phyloP scores from a whole-genome alignment of 2,888 invertebrate genomes.

The Lobophora halterata region DNA sequence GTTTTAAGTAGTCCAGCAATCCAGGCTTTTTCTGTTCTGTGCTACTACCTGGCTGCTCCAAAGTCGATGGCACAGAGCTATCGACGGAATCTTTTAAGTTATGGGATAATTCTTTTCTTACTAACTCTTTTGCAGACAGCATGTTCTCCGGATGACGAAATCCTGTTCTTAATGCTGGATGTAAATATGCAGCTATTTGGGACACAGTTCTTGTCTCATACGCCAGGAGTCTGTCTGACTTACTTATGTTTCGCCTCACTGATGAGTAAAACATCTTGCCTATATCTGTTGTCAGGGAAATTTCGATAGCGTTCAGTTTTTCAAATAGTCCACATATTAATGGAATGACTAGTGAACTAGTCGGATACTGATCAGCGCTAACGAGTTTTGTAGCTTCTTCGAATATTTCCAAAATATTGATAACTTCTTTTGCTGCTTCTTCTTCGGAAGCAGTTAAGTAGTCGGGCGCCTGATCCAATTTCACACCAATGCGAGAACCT shows the following conservation, averaged over 20 bases:
- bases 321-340: conserved; percentile 22
- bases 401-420: conserved; percentile 25
- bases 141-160: conserved; percentile 19
- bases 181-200: conserved; percentile 21
- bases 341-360: conserved; percentile 22
- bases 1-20: conserved; percentile 15
- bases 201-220: conserved; percentile 21
- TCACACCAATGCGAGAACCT: conserved; percentile 21
- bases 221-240: conserved; percentile 6
- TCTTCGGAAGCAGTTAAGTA: conserved; percentile 15
- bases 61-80: neutral
- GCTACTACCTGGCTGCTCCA: neutral
- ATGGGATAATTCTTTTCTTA: conserved; percentile 5
- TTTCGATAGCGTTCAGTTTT: conserved; percentile 21
- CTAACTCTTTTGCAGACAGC: conserved; percentile 8
- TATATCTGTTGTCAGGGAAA: conserved; percentile 11
- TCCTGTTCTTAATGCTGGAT: conserved; percentile 19
- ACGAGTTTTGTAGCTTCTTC: conserved; percentile 27
- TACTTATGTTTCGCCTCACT: conserved; percentile 19
- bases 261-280: conserved; percentile 19
- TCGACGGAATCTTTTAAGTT: too few relatives aligned
- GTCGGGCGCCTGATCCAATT: conserved; percentile 13
- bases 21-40: conserved; percentile 17
- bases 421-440: conserved; percentile 6
- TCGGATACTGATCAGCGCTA: conserved; percentile 26